These are phyloP conservation scores for Buphagus erythrorhynchus DNA, from an alignment of 2,797 vertebrate species.

Conservation along the genomic window DNA sequence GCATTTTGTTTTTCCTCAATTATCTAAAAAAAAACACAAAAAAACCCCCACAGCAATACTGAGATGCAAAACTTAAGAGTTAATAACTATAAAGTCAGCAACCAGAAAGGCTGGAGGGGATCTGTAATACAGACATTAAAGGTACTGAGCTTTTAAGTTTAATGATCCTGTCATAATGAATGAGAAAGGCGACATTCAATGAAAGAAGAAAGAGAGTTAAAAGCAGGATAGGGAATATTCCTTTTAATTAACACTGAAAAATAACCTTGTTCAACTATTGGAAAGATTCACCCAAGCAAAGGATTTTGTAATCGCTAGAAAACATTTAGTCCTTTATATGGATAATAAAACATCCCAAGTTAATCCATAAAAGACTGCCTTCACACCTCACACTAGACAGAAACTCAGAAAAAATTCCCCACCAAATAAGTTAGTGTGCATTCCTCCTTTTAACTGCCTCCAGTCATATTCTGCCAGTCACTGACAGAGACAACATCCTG, in stretches of 20 bases:
- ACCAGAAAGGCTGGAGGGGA: neutral
- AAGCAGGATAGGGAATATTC: neutral
- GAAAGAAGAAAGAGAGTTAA: neutral
- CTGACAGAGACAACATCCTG: neutral
- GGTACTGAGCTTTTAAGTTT: neutral
- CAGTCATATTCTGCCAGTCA: neutral
- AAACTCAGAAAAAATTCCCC: neutral
- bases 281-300: neutral
- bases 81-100: neutral
- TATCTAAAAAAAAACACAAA: neutral
- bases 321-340: neutral
- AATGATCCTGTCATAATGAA: neutral
- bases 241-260: conserved; percentile 14
- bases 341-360: neutral
- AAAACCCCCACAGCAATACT: neutral
- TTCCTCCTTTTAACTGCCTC: neutral
- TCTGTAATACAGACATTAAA: neutral
- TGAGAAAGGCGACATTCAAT: neutral
- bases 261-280: neutral
- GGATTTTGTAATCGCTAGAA: neutral
- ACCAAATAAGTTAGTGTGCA: neutral
- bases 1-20: neutral
- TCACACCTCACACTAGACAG: neutral
- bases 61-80: neutral
- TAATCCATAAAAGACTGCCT: neutral